A percentile compares a stretch with the other conserved stretches of the same genome.
These are phyloP conservation scores for Calameuta idolon DNA, from an alignment of 2,888 invertebrate species.

Conservation along the genomic window DNA sequence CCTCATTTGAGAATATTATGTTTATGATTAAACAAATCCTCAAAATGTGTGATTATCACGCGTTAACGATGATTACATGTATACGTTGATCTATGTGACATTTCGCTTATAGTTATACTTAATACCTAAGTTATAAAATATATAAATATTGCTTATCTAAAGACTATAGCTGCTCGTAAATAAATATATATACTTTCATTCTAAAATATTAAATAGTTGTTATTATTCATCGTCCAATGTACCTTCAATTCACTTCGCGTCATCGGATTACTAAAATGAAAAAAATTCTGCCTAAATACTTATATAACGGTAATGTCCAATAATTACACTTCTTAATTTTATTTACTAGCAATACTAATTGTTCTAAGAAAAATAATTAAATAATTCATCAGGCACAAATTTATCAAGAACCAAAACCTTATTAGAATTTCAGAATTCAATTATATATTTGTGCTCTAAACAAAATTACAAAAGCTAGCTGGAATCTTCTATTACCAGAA, in stretches of 20 bases:
- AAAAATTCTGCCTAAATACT: constrained; percentile 20
- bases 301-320: not conserved
- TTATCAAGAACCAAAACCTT: not conserved
- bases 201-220: constrained; percentile 38
- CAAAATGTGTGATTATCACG: not conserved
- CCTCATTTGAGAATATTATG: not conserved
- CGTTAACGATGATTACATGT: constrained; percentile 9
- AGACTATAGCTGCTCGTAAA: constrained; percentile 52
- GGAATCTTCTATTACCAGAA: not conserved
- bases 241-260: not conserved
- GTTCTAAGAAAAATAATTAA: not conserved
- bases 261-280: not conserved
- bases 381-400: not conserved
- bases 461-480: not conserved
- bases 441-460: not conserved
- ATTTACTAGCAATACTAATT: not conserved
- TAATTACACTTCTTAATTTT: not conserved
- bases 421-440: not conserved
- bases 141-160: constrained; percentile 58
- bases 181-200: constrained; percentile 44
- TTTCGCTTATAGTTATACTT: constrained; percentile 48
- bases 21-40: not conserved
- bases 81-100: constrained; percentile 47
- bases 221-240: not conserved
- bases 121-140: constrained; percentile 54